Evolutionary conservation across 2,888 invertebrate genomes (phyloP), one percentile per base, ranked within the genome.

Genomic region (Aproaerema taeniolella): DNA sequence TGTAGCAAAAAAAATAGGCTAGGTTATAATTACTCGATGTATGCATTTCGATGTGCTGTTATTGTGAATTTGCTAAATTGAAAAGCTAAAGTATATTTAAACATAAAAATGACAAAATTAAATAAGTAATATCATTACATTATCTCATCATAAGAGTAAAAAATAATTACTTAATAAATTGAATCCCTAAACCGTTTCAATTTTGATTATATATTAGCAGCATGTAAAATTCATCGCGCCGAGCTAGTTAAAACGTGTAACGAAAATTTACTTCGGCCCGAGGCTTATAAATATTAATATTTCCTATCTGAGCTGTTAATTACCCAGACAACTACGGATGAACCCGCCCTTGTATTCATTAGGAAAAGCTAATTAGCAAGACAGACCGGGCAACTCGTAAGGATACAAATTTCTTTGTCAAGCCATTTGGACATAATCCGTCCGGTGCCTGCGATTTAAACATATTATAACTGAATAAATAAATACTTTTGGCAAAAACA

Each of bases 261-360:
- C 58, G 67, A 64, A 71, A 71, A 67, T 73, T 69, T 61, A 56
- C 61, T 55, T 58, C 58, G 47, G 58, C 61, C 54, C 55, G 56
- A 43, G 52, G 51, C 71, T 80, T 78, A 81, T 81, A 79, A 79
- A 80, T 83, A 80, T 82, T 82, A 82, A 82, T 80, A 79, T 75
- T 76, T 77, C 71, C 67, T 73, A 77, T 77, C 75, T 79, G 64
- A 66, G 74, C 66, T 73, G 74, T 77, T 81, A 80, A 81, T 82
- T 81, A 77, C 62, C 68, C 67, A 69, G 73, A 75, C 72, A 77
- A 77, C 75, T 79, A 72, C 64, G 69, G 71, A 69, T 74, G 68
- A 75, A 69, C 67, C 68, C 61, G 62, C 52, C 65, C 70, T 70
- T 67, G 72, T 80, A 75, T 81, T 81, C 72, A 80, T 80, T 73